phyloP scores from a whole-genome alignment of 2,113 vertebrate genomes.

The Corythaeola cristata region DNA sequence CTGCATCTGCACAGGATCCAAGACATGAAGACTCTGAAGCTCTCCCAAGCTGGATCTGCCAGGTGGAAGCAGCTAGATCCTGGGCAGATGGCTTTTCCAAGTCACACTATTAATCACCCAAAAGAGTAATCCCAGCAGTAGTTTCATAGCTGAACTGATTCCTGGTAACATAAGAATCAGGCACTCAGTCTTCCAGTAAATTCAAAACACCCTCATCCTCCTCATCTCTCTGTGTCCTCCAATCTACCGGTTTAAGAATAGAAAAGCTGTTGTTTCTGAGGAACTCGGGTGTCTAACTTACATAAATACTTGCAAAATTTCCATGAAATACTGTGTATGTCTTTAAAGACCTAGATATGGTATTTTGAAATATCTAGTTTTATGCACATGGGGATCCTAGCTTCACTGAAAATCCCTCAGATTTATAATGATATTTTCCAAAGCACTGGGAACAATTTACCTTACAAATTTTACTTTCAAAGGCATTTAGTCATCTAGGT shows the following conservation, averaged over 20 bases:
- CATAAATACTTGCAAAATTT: neutral
- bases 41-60: neutral
- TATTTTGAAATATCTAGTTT: neutral
- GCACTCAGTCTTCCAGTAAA: neutral
- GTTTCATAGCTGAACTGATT: neutral
- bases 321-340: neutral
- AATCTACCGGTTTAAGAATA: neutral
- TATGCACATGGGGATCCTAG: neutral
- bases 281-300: neutral
- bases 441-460: neutral
- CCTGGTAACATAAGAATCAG: neutral
- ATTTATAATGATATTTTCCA: neutral
- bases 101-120: neutral
- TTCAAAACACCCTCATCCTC: neutral
- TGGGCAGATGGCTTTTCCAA: neutral
- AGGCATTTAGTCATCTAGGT: slow-evolving; percentile 6
- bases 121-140: neutral
- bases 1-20: neutral
- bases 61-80: neutral
- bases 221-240: neutral
- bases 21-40: neutral
- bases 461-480: neutral
- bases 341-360: neutral
- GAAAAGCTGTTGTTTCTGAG: neutral
- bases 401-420: neutral